Base-by-base conservation (phyloP, 2,113 vertebrate species). In the Myxocyprinus asiaticus region DNA sequence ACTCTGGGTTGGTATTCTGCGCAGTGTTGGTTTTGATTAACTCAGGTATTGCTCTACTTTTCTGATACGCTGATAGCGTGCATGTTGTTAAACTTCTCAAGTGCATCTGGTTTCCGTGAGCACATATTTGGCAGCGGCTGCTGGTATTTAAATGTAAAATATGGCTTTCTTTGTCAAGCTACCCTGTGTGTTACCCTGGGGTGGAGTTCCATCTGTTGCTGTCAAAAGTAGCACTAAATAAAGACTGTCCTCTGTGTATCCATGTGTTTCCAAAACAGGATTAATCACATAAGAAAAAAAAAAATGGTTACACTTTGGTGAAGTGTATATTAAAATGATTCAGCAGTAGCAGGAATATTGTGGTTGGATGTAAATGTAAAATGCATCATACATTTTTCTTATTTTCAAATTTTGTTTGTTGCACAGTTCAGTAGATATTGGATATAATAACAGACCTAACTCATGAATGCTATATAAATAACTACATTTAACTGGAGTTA, bases 181-280 rank as follows among this genome's bases (percentile, higher is more conserved):
- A 33, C 22, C 22, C 22, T 33, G 22, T 33, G 3, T 33, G 22
- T 1, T 80, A 81, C 83, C 83, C 81, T 76, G 77, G 81, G 81
- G 81, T 82, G 56, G 50, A 44, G 68, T 77, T 77, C 85, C 85
- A 87, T 87, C 85, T 87, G 83, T 83, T 85, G 76, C 78, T 79
- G 83, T 86, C 83, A 86, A 81, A 69, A 80, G 12, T n/a, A 63
- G 68, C 81, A 79, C 80, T 85, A 82, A 85, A 81, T 80, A 72
- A 68, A 79, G 74, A 48, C 64, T 44, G 69, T 68, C 64, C 64
- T 82, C 68, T 22, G 59, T 63, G 59, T 63, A 63, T 75, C 44
- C 12, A 7, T 63, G 59, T n/a, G n/a, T n/a, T 62, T 33, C 33
- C 50, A 50, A 75, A 75, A 14, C 17, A 62, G 59, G 17, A 50